These are phyloP conservation scores for Malachius bipustulatus DNA, from an alignment of 2,888 invertebrate species.

Conservation along the genomic window DNA sequence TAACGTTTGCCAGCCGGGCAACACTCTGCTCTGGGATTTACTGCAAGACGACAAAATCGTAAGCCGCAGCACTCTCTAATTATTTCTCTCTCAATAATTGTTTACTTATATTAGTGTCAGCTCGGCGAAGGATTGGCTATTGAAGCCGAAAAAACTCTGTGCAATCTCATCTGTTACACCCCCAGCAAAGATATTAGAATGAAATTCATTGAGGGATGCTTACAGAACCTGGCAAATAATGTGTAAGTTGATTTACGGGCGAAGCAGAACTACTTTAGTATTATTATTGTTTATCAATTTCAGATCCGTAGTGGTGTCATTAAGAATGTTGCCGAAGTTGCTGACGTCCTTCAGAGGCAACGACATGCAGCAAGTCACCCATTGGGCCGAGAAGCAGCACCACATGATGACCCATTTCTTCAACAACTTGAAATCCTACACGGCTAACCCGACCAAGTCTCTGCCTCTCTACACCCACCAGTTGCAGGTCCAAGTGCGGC, in stretches of 20 bases:
- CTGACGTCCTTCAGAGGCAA: slow-evolving; percentile 78
- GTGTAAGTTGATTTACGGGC: slow-evolving; percentile 41
- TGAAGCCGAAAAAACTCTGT: slow-evolving; percentile 90
- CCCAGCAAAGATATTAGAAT: slow-evolving; percentile 81
- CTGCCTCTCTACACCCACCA: slow-evolving; percentile 56
- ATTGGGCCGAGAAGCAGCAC: slow-evolving; percentile 88
- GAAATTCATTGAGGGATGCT: slow-evolving; percentile 90
- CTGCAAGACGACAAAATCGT: slow-evolving; percentile 84
- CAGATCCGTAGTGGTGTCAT: slow-evolving; percentile 79
- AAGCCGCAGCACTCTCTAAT: slow-evolving; percentile 33
- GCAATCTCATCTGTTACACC: slow-evolving; percentile 79
- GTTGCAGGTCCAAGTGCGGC: slow-evolving; percentile 80
- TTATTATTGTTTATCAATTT: slow-evolving; percentile 13
- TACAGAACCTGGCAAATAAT: slow-evolving; percentile 79
- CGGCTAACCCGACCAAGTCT: slow-evolving; percentile 33
- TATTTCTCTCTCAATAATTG: slow-evolving; percentile 8
- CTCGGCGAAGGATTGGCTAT: slow-evolving; percentile 80
- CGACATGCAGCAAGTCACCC: slow-evolving; percentile 77
- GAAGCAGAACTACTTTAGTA: background rate
- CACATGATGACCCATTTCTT: slow-evolving; percentile 91
- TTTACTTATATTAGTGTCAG: slow-evolving; percentile 47
- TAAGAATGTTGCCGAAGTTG: slow-evolving; percentile 78
- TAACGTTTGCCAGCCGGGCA: slow-evolving; percentile 80
- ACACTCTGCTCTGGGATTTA: slow-evolving; percentile 88
- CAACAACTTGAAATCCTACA: slow-evolving; percentile 70